These are phyloP conservation scores for Nannobrachium achirus DNA, from an alignment of 2,113 vertebrate species.

Conservation along the genomic window DNA sequence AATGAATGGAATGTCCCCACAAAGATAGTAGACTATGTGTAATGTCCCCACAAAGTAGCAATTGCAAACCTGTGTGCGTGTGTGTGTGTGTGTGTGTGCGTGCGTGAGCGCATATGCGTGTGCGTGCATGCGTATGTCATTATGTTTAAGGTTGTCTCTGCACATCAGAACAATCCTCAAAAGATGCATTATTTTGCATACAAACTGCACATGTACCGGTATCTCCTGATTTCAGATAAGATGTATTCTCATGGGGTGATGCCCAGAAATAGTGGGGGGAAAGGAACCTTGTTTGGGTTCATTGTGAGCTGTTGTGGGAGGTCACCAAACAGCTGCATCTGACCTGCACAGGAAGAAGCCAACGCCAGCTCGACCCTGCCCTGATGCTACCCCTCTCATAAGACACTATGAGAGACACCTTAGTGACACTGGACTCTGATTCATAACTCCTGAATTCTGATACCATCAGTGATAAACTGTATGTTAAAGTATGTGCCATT, in stretches of 20 bases:
- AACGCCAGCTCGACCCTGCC: not conserved
- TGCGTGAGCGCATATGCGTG: too few species aligned
- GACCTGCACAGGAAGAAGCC: slow-evolving; percentile 28
- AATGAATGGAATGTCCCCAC: too few species aligned
- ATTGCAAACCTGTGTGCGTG: not conserved
- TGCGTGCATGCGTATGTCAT: too few species aligned
- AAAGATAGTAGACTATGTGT: too few species aligned
- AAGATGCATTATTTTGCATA: not conserved
- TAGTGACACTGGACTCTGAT: too few species aligned
- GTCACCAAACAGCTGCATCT: not conserved
- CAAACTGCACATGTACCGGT: not conserved
- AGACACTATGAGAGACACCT: not conserved
- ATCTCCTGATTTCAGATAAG: not conserved
- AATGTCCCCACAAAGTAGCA: too few species aligned
- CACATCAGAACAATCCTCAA: not conserved
- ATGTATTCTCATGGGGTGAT: not conserved
- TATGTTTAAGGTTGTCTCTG: too few species aligned
- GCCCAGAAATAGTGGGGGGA: not conserved
- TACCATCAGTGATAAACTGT: not conserved
- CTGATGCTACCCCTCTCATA: not conserved
- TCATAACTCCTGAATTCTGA: not conserved
- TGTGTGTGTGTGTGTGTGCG: too few species aligned
- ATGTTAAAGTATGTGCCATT: too few species aligned
- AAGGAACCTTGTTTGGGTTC: not conserved
- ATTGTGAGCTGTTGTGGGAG: not conserved